Evolutionary conservation across 2,113 vertebrate genomes (phyloP).

Genomic region (Cettia cetti): DNA sequence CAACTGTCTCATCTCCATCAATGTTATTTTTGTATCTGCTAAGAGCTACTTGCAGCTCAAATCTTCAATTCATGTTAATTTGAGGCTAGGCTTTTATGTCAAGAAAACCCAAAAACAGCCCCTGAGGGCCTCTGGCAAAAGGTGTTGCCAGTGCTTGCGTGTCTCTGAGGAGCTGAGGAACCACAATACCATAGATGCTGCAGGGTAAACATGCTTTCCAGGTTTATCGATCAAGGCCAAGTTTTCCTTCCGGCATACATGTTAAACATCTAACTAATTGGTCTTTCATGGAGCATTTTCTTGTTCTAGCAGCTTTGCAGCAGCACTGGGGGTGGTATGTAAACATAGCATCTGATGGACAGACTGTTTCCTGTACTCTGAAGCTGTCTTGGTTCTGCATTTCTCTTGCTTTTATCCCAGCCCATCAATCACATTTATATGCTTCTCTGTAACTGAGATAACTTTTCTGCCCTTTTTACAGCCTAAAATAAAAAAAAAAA

Average conservation of each 20-base stretch:
- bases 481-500: not conserved
- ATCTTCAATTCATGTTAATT: not conserved
- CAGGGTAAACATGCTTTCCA: not conserved
- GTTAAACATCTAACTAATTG: not conserved
- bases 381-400: not conserved
- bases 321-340: not conserved
- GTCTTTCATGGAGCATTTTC: not conserved
- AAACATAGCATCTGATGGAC: accelerated
- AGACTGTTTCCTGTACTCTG: not conserved
- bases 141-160: accelerated
- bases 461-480: not conserved
- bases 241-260: not conserved
- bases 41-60: not conserved
- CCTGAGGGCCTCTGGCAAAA: not conserved
- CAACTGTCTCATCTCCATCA: not conserved
- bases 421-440: slow-evolving; percentile 1
- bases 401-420: not conserved
- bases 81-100: not conserved
- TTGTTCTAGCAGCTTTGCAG: not conserved
- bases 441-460: not conserved
- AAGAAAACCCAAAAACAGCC: not conserved
- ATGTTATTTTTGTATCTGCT: not conserved
- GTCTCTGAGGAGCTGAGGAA: not conserved
- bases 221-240: not conserved
- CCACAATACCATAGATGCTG: not conserved